Evolutionary conservation across 2,797 vertebrate genomes (phyloP), one percentile per base, ranked within the genome.

Genomic region (Sebastes variabilis): DNA sequence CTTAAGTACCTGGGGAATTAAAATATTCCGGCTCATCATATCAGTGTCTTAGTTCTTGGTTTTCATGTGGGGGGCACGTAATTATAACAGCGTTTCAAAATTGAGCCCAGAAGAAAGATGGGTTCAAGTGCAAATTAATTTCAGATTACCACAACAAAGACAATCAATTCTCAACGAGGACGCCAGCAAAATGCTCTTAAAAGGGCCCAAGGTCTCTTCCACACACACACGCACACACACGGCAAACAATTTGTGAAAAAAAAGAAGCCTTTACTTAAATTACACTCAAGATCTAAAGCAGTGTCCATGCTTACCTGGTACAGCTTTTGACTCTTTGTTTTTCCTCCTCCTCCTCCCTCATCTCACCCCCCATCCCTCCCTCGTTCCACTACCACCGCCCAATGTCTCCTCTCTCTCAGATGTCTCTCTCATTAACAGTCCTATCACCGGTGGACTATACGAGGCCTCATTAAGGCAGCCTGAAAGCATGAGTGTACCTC

Each of bases 91-190:
- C 94, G 96, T 97, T 97, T 93, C 95, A 97, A 97, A 98, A 99
- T 97, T 98, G 97, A 97, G 96, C 96, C 96, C 95, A 97, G 97
- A 97, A 97, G 97, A 99, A 99, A 98, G 97, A 97, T 97, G 96
- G 96, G 97, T 98, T 99, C 97, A 98, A 98, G 97, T 97, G 97
- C 97, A 98, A 99, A 99, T 99, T 98, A 98, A 99, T 98, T 99
- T 98, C 97, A 98, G 97, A 98, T 99, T 97, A 99, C 95, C 97
- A 98, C 98, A 98, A 98, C 97, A 98, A 99, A 98, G 97, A 97
- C 97, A 96, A 97, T 97, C 96, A 95, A 96, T 97, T 97, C 96
- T 98, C 94, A 94, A 96, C 91, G 92, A 96, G 96, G 96, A 96
- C 91, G 95, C 95, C 95, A 95, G 96, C 94, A 96, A 97, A 98